Evolutionary conservation across 2,113 vertebrate genomes (phyloP).

Genomic region (Pitta sordida): DNA sequence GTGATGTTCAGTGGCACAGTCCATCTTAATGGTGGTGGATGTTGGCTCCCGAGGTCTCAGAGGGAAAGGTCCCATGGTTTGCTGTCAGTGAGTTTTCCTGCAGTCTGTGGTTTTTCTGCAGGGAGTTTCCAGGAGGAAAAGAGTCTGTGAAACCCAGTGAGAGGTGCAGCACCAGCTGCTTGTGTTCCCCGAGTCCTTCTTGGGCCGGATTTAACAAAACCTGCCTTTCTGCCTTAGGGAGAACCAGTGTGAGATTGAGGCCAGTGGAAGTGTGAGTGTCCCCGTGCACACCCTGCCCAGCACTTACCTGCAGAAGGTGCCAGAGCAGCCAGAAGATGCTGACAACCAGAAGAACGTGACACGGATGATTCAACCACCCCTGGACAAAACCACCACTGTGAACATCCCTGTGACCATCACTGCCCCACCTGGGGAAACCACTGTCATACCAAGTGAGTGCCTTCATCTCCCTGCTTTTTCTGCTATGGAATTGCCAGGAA

Average conservation of each 20-base stretch:
- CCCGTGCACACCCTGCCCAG: constrained; percentile 73
- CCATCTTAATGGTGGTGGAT: neutral
- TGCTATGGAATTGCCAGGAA: rapidly evolving
- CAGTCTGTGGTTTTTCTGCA: neutral
- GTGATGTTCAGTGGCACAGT: neutral
- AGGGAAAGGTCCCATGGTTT: neutral
- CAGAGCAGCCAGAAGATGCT: constrained; percentile 82
- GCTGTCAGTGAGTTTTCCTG: neutral
- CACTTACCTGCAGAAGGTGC: constrained; percentile 74
- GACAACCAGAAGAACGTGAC: constrained; percentile 90
- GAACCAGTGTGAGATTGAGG: constrained; percentile 76
- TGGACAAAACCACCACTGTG: constrained; percentile 74
- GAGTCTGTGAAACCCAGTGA: neutral
- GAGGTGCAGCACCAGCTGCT: rapidly evolving
- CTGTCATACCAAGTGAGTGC: constrained; percentile 84
- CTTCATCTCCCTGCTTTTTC: neutral
- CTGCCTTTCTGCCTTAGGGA: constrained; percentile 71
- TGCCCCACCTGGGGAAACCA: constrained; percentile 81
- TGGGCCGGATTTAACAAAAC: neutral
- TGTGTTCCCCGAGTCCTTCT: neutral
- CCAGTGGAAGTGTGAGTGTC: constrained; percentile 39
- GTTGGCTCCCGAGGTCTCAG: neutral
- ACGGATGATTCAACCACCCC: constrained; percentile 73
- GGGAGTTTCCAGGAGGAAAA: neutral
- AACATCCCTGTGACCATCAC: constrained; percentile 83